phyloP scores from a whole-genome alignment of 1,140 invertebrate genomes.

The Gonatopus flavifemur region DNA sequence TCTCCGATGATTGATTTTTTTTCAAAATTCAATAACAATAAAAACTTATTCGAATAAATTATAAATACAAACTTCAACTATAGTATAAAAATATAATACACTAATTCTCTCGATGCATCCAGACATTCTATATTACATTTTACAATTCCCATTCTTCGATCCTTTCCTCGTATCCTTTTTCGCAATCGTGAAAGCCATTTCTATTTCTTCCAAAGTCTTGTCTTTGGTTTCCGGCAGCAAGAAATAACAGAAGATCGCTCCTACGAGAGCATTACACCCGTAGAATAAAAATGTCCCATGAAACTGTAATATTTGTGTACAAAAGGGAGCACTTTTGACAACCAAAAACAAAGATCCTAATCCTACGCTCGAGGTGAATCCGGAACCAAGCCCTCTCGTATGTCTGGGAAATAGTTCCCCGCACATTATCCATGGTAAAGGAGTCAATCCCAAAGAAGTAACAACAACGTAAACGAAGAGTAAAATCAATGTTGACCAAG shows the following conservation, averaged over 20 bases:
- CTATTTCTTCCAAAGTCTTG: slow-evolving; percentile 75
- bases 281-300: slow-evolving; percentile 70
- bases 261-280: slow-evolving; percentile 65
- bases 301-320: slow-evolving; percentile 63
- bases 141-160: no score
- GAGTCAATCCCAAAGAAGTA: slow-evolving; percentile 62
- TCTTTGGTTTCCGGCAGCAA: slow-evolving; percentile 81
- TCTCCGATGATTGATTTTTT: no score
- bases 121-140: no score
- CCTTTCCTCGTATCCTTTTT: neutral
- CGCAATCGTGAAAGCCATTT: slow-evolving; percentile 53
- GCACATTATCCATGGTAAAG: slow-evolving; percentile 71
- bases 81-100: no score
- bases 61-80: no score
- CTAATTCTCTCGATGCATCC: no score
- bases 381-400: slow-evolving; percentile 62
- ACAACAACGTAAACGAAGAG: slow-evolving; percentile 63
- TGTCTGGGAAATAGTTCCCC: slow-evolving; percentile 66
- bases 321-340: slow-evolving; percentile 68
- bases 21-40: no score
- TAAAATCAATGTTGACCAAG: slow-evolving; percentile 58
- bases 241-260: slow-evolving; percentile 66
- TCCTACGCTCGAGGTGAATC: slow-evolving; percentile 65
- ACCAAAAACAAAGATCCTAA: slow-evolving; percentile 71
- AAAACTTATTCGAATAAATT: no score